Conservation (phyloP, 2,888 invertebrate genomes). For the Cataglyphis rosenhaueri region DNA sequence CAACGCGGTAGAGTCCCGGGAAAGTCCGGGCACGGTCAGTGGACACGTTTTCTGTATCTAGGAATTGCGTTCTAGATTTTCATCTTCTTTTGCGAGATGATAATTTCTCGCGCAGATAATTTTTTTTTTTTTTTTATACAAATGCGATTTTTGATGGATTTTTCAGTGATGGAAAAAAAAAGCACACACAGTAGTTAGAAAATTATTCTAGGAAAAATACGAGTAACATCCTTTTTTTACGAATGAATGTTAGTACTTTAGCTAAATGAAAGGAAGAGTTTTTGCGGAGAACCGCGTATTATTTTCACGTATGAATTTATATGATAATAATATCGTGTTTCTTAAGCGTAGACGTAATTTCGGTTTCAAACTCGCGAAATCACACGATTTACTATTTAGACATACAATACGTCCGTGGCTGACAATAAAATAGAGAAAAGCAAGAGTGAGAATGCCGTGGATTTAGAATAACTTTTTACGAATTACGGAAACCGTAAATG, state of each 20-base stretch:
- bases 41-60: constrained; percentile 8
- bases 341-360: not conserved
- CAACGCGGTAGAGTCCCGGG: constrained; percentile 49
- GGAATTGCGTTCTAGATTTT: not conserved
- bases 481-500: constrained; percentile 27
- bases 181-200: not conserved
- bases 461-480: not conserved
- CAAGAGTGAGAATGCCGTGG: constrained; percentile 24
- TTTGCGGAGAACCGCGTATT: not conserved
- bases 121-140: no score
- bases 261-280: not conserved
- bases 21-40: constrained; percentile 61
- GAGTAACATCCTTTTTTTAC: not conserved
- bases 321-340: constrained; percentile 3
- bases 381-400: constrained; percentile 7
- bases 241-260: not conserved
- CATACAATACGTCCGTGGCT: not conserved
- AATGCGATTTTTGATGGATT: no score
- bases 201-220: not conserved
- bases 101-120: not conserved
- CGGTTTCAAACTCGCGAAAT: not conserved
- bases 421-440: constrained; percentile 20
- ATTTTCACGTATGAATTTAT: not conserved
- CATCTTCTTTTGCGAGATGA: constrained; percentile 2
- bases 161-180: not conserved